Base-by-base conservation (phyloP, 2,888 invertebrate genomes). In the Lasioglossum zephyrum region DNA sequence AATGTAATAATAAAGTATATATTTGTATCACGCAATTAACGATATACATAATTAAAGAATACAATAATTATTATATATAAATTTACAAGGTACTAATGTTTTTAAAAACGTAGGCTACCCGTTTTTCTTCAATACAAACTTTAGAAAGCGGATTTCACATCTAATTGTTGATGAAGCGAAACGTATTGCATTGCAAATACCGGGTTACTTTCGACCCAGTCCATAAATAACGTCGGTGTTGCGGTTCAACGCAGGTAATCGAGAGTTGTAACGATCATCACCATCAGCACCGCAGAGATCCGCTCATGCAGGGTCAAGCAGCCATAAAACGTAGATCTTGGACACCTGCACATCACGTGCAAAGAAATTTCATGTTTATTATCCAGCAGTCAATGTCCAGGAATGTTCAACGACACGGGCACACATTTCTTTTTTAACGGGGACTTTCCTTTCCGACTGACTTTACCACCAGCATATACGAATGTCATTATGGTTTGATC, bases 291-390 rank as follows among this genome's bases (percentile, higher is more conserved):
- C 63, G 63, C 53, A 53, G 22, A 8, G 22, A 8, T 53, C 53
- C 53, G 53, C n/a, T 53, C 22, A 9, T n/a, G 53, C 63, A 16
- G 63, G 63, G 63, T 63, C 63, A 63, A 63, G 63, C 26, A 63
- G 16, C 63, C 16, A 63, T 63, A 63, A 63, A 63, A 26, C 63
- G 26, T 16, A 31, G 31, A 31, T 63, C 63, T 63, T 31, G 63
- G 63, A 63, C 63, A 63, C 63, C 63, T 63, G 63, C 63, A 11
- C 63, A 63, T 63, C 63, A 16, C 63, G 63, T 63, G 63, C 63
- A 63, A 63, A 31, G 16, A 63, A 31, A 63, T 31, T 31, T 63
- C 6, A 31, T 16, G 63, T 63, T 63, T 63, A 63, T 31, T 63
- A 63, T 63, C 63, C 31, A 31, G 31, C 63, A 63, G 63, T 16